phyloP scores from a whole-genome alignment of 2,113 vertebrate genomes.

The Anolis sagrei region DNA sequence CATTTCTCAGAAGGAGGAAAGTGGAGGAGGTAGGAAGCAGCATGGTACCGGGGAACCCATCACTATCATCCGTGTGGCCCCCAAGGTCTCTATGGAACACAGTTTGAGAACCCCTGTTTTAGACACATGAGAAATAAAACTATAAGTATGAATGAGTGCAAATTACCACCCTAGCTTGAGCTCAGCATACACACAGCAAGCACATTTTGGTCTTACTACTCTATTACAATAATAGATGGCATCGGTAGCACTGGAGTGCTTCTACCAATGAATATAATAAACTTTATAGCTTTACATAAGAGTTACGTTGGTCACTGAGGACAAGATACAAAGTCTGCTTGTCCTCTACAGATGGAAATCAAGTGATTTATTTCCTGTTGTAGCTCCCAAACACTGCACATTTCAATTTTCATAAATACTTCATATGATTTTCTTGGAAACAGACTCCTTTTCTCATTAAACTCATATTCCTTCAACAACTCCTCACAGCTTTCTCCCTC shows the following conservation, averaged over 20 bases:
- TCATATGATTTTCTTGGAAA: constrained; percentile 48
- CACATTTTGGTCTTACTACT: not conserved
- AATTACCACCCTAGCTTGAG: not conserved
- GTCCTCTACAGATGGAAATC: not conserved
- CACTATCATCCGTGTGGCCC: too few relatives aligned
- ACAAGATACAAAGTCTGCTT: not conserved
- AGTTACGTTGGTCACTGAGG: not conserved
- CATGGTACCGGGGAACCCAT: too few relatives aligned
- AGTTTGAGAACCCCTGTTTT: too few relatives aligned
- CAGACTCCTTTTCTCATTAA: constrained; percentile 51
- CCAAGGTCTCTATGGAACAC: too few relatives aligned
- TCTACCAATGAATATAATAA: not conserved
- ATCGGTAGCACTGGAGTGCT: not conserved
- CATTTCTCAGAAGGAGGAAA: too few relatives aligned
- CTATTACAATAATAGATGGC: not conserved
- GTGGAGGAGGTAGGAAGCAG: too few relatives aligned
- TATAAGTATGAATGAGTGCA: not conserved
- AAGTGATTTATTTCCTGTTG: not conserved
- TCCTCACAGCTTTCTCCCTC: constrained; percentile 20
- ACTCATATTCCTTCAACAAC: constrained; percentile 41
- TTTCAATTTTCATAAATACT: constrained; percentile 37
- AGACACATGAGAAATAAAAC: not conserved
- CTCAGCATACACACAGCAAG: not conserved
- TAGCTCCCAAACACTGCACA: constrained; percentile 20
- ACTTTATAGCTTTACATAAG: not conserved